Conservation (phyloP, 2,888 invertebrate species). For the Drosophila aldrichi region DNA sequence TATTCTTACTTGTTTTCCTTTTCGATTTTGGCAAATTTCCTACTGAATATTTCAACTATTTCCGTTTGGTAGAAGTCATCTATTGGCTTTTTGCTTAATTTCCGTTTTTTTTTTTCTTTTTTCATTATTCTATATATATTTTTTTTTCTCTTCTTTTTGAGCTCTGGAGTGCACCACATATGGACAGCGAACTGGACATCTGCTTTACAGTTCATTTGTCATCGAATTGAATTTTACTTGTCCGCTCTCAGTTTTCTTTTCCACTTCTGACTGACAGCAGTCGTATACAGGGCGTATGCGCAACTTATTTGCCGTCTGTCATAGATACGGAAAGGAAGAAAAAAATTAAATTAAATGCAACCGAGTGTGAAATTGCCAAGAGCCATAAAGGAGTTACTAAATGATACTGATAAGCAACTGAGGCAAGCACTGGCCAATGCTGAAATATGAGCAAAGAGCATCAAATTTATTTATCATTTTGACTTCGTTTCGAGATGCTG, state of each 20-base stretch:
- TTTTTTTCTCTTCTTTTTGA: constrained; percentile 3
- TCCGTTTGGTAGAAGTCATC: constrained; percentile 56
- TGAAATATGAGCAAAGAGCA: constrained; percentile 5
- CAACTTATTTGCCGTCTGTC: constrained; percentile 69
- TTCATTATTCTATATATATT: constrained; percentile 20
- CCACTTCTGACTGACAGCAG: constrained; percentile 18
- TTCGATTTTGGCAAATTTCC: constrained; percentile 48
- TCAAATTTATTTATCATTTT: constrained; percentile 18
- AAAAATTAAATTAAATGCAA: constrained; percentile 64
- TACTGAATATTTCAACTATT: constrained; percentile 66
- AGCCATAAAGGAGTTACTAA: constrained; percentile 41
- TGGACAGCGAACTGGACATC: constrained; percentile 60
- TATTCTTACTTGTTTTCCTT: constrained; percentile 13
- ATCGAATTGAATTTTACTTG: constrained; percentile 70
- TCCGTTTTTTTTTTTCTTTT: constrained; percentile 57
- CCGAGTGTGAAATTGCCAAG: constrained; percentile 64
- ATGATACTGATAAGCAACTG: constrained; percentile 16
- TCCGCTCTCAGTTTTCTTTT: constrained; percentile 20
- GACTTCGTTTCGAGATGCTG: background rate
- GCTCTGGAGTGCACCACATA: constrained; percentile 5
- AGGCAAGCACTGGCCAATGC: background rate
- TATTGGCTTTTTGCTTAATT: constrained; percentile 62
- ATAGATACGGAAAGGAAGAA: constrained; percentile 35
- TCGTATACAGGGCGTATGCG: constrained; percentile 64
- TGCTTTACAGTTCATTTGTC: constrained; percentile 75